Base-by-base conservation (phyloP, 2,888 invertebrate species). In the Camponotus fellah region DNA sequence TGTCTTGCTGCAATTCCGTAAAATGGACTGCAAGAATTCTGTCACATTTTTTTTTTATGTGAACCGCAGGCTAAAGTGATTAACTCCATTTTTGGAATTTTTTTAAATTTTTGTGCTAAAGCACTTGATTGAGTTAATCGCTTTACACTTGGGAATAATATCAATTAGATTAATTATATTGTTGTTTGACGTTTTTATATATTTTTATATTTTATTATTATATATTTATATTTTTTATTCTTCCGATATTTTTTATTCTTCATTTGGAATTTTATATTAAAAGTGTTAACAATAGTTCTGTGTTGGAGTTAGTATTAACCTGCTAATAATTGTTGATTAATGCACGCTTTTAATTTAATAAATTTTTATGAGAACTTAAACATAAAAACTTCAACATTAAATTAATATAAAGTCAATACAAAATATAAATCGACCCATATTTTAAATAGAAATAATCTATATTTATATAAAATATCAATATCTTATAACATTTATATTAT, bases 1-100 rank as follows among this genome's bases (percentile, higher is more conserved):
- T 58, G n/a, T 80, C 75, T 62, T 64, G 56, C 56, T 80, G n/a
- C 76, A 81, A 81, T 81, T 79, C 34, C 10, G 34, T 69, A 46
- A 69, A 60, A 79, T 8, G 8, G 14, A 34, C 6, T 10, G 34
- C 14, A 68, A 3, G 26, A 14, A 14, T 58, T 58, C 17, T 71
- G 49, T 53, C 8, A 53, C n/a, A n/a, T n/a, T 8, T 53, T n/a
- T 53, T 53, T 14, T 0, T n/a, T n/a, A n/a, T 26, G 2, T 2
- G 26, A 26, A 2, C 26, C 26, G 2, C 26, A 26, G 26, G 26
- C 26, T 26, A 26, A 26, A 26, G 26, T 26, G 2, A 26, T 26
- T 26, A 26, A 26, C 26, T 26, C 26, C 26, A 26, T 26, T 26
- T 26, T 26, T 26, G 0, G 26, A 26, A 26, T 26, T 26, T 26